Percentiles rank a stretch among this genome's conserved stretches.
phyloP scores from a whole-genome alignment of 1,140 invertebrate species.

The Diabrotica undecimpunctata region DNA sequence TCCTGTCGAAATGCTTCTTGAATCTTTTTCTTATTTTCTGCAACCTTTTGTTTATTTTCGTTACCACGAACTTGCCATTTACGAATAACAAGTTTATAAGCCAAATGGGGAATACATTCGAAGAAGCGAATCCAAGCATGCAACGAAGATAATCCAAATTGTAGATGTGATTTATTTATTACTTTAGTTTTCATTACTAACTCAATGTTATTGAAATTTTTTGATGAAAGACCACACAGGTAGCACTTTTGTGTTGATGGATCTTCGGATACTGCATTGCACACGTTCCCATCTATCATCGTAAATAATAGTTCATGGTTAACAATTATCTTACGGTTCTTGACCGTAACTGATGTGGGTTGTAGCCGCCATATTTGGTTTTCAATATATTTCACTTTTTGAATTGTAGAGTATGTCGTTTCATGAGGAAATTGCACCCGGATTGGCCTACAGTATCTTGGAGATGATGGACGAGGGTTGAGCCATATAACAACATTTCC shows the following conservation, averaged over 20 bases:
- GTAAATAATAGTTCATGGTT: constrained; percentile 28
- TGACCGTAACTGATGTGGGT: not conserved
- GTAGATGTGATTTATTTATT: too few relatives aligned
- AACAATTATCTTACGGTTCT: not conserved
- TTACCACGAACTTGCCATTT: constrained; percentile 1
- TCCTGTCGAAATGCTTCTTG: constrained; percentile 24
- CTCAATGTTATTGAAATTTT: constrained; percentile 27
- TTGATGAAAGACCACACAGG: constrained; percentile 33
- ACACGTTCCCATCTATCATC: constrained; percentile 50
- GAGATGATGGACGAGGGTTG: not conserved
- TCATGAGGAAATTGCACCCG: not conserved
- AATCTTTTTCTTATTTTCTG: constrained; percentile 11
- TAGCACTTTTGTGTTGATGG: constrained; percentile 31
- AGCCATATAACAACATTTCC: not conserved
- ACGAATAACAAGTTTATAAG: constrained; percentile 13
- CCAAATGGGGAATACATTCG: constrained; percentile 16
- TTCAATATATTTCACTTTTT: not conserved
- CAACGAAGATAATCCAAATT: constrained; percentile 17
- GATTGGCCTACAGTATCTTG: not conserved
- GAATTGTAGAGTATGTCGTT: not conserved
- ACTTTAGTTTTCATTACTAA: constrained; percentile 10
- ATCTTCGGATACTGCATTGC: constrained; percentile 37
- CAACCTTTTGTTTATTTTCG: constrained; percentile 9
- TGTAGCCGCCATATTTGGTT: not conserved
- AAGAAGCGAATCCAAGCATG: constrained; percentile 17